Percentiles rank a stretch among this genome's conserved stretches.
phyloP scores from a whole-genome alignment of 2,113 vertebrate genomes.

The Mustela lutreola region DNA sequence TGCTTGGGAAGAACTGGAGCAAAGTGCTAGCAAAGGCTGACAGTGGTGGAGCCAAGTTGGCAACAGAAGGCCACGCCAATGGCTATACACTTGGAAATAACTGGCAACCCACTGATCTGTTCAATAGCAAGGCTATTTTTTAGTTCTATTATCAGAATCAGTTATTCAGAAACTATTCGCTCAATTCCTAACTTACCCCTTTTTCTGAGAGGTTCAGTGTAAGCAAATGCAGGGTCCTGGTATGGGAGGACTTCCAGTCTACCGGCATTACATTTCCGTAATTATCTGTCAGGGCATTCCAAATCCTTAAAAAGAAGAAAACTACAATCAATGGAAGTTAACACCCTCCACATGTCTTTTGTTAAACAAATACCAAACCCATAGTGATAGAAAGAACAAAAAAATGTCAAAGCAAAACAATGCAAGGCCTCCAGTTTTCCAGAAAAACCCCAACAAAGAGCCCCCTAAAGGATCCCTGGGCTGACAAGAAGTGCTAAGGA shows the following conservation, averaged over 20 bases:
- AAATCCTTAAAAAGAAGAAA: conserved; percentile 91
- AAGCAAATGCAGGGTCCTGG: conserved; percentile 95
- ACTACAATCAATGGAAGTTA: conserved; percentile 28
- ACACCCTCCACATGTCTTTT: not conserved
- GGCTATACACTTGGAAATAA: not conserved
- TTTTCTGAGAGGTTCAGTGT: conserved; percentile 95
- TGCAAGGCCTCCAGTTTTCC: not conserved
- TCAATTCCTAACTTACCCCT: conserved; percentile 88
- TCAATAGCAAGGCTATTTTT: not conserved
- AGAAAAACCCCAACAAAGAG: not conserved
- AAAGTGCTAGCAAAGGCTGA: not conserved
- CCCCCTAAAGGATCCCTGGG: not conserved
- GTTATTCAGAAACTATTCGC: not conserved
- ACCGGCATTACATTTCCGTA: conserved; percentile 98
- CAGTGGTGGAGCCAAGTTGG: not conserved
- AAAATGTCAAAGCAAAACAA: not conserved
- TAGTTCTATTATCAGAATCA: not conserved
- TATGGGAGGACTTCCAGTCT: conserved; percentile 98
- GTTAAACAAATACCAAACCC: not conserved
- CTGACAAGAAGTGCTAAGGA: not conserved
- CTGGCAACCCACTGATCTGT: not conserved
- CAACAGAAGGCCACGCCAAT: not conserved
- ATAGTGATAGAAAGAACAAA: not conserved
- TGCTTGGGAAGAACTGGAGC: not conserved
- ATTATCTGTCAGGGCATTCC: conserved; percentile 98